phyloP scores from a whole-genome alignment of 2,797 vertebrate species.

The Psittacula derbiana region DNA sequence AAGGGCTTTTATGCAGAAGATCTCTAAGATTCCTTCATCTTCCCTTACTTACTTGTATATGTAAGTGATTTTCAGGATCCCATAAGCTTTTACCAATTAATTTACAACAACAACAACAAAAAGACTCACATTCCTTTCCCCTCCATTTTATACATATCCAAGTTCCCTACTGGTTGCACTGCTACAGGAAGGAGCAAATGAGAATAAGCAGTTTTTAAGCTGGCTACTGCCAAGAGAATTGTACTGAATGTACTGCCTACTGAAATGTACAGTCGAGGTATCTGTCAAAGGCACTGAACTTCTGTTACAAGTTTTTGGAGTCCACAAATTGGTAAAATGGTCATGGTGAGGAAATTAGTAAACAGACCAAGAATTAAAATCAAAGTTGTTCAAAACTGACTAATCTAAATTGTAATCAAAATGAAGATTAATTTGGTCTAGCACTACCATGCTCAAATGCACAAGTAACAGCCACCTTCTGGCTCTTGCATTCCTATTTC shows the following conservation, averaged over 20 bases:
- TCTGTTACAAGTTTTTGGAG: not conserved
- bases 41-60: not conserved
- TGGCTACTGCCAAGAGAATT: not conserved
- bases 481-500: not conserved
- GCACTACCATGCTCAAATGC: not conserved
- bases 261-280: not conserved
- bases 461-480: not conserved
- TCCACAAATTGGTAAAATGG: not conserved
- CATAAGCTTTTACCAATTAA: not conserved
- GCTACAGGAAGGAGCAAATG: not conserved
- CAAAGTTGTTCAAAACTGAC: not conserved
- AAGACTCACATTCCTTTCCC: not conserved
- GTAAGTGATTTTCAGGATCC: not conserved
- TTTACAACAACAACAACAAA: not conserved
- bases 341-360: not conserved
- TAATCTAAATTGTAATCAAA: not conserved
- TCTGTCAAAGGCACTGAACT: not conserved
- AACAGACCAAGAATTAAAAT: not conserved
- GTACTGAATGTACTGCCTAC: too few species aligned
- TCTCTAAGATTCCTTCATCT: not conserved
- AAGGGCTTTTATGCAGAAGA: not conserved
- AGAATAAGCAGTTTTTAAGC: not conserved
- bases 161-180: not conserved
- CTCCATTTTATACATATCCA: not conserved
- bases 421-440: not conserved